Percentiles rank a stretch among this genome's conserved stretches.
Evolutionary conservation across 2,888 invertebrate species (phyloP).

Genomic region (Scaeva pyrastri): DNA sequence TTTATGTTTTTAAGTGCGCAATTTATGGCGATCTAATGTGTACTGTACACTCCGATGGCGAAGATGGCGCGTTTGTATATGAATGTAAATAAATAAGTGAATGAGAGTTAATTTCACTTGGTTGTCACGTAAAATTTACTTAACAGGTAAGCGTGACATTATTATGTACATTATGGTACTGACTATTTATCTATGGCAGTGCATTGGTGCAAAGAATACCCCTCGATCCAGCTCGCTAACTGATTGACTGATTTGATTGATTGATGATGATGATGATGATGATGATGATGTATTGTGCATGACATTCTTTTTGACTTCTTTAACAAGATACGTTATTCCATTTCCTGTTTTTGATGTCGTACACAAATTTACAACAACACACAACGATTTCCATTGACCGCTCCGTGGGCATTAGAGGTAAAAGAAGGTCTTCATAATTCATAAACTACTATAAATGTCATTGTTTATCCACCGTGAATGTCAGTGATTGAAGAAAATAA

Average conservation of each 20-base stretch:
- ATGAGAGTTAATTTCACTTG: slow-evolving; percentile 66
- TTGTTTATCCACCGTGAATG: slow-evolving; percentile 5
- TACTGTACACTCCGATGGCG: neutral
- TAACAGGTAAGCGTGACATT: slow-evolving; percentile 48
- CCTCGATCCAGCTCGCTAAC: neutral
- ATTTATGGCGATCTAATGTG: slow-evolving; percentile 17
- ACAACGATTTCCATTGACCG: too few relatives aligned
- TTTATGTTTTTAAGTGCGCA: slow-evolving; percentile 20
- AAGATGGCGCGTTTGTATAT: slow-evolving; percentile 18
- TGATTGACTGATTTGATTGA: slow-evolving; percentile 43
- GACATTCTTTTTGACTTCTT: slow-evolving; percentile 48
- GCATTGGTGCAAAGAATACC: slow-evolving; percentile 44
- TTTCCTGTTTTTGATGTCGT: slow-evolving; percentile 50
- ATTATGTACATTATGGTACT: slow-evolving; percentile 25
- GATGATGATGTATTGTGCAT: slow-evolving; percentile 36
- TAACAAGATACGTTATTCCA: slow-evolving; percentile 47
- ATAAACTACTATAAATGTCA: slow-evolving; percentile 3
- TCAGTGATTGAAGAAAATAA: slow-evolving; percentile 11
- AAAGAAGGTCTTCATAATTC: slow-evolving; percentile 11
- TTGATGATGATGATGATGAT: too few relatives aligned
- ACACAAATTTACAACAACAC: neutral
- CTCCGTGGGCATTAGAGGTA: too few relatives aligned
- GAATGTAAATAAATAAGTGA: slow-evolving; percentile 8
- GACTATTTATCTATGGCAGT: slow-evolving; percentile 34
- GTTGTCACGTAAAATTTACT: slow-evolving; percentile 68